Conservation (phyloP, 2,888 invertebrate species). For the Hololepta plana region DNA sequence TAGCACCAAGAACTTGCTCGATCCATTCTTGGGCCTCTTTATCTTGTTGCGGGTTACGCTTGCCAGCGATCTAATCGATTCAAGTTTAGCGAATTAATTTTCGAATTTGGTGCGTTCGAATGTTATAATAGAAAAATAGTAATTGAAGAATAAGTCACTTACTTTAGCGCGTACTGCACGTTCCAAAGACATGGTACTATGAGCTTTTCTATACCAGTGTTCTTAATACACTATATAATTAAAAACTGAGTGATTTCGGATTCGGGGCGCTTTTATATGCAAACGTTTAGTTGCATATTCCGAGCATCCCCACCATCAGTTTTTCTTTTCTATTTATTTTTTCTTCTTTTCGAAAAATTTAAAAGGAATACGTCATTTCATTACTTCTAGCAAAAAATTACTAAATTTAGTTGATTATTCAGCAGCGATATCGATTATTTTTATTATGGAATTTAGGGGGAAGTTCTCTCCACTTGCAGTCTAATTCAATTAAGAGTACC, state of each 20-base stretch:
- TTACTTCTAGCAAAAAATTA: too few relatives aligned
- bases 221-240: slow-evolving; percentile 9
- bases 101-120: too few relatives aligned
- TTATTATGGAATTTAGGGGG: too few relatives aligned
- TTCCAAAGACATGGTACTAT: slow-evolving; percentile 70
- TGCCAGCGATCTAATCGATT: slow-evolving; percentile 52
- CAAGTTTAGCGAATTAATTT: too few relatives aligned
- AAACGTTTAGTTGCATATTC: slow-evolving; percentile 5
- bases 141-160: too few relatives aligned
- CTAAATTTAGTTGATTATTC: slow-evolving; percentile 27
- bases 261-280: slow-evolving; percentile 23
- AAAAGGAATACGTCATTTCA: too few relatives aligned
- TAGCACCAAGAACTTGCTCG: slow-evolving; percentile 67
- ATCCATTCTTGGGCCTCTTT: slow-evolving; percentile 87
- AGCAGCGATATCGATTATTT: too few relatives aligned
- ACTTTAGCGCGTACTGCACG: slow-evolving; percentile 84
- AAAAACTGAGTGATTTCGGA: slow-evolving; percentile 18
- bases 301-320: slow-evolving; percentile 4
- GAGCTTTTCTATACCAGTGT: slow-evolving; percentile 6
- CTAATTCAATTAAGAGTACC: too few relatives aligned
- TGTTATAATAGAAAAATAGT: too few relatives aligned
- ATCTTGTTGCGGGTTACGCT: slow-evolving; percentile 67
- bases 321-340: too few relatives aligned
- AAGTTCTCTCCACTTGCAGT: too few relatives aligned
- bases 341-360: too few relatives aligned